phyloP scores from a whole-genome alignment of 2,113 vertebrate species.

The Picathartes gymnocephalus region DNA sequence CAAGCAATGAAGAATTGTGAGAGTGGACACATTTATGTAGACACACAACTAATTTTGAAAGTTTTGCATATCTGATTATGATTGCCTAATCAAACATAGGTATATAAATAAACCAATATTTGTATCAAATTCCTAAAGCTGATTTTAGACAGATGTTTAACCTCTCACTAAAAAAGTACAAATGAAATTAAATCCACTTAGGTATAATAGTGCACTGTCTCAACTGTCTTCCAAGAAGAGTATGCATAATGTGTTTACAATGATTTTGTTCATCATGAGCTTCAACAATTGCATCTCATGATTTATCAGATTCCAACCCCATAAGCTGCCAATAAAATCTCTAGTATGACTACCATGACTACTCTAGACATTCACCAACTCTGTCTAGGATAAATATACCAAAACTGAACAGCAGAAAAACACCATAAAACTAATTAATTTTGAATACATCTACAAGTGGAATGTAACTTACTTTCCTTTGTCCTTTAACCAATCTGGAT shows the following conservation, averaged over 20 bases:
- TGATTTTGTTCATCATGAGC: not conserved
- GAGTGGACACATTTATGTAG: not conserved
- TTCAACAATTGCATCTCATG: not conserved
- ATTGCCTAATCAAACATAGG: not conserved
- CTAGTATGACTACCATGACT: not conserved
- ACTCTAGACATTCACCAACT: not conserved
- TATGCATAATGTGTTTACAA: not conserved
- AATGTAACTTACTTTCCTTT: constrained; percentile 88
- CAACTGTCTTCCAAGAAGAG: not conserved
- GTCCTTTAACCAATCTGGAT: constrained; percentile 92
- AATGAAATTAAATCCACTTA: not conserved
- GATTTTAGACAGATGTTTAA: not conserved
- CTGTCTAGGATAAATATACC: not conserved
- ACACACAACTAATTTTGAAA: not conserved
- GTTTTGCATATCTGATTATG: not conserved
- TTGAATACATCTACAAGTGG: not conserved
- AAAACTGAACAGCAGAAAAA: not conserved
- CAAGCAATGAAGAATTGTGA: not conserved
- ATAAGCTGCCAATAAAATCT: not conserved
- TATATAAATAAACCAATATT: not conserved
- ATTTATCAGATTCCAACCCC: not conserved
- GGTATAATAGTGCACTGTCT: not conserved
- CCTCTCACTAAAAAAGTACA: not conserved
- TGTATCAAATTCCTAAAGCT: not conserved
- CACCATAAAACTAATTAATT: not conserved